These are phyloP conservation scores for Lagodon rhomboides DNA, from an alignment of 2,797 vertebrate genomes.

Conservation along the genomic window DNA sequence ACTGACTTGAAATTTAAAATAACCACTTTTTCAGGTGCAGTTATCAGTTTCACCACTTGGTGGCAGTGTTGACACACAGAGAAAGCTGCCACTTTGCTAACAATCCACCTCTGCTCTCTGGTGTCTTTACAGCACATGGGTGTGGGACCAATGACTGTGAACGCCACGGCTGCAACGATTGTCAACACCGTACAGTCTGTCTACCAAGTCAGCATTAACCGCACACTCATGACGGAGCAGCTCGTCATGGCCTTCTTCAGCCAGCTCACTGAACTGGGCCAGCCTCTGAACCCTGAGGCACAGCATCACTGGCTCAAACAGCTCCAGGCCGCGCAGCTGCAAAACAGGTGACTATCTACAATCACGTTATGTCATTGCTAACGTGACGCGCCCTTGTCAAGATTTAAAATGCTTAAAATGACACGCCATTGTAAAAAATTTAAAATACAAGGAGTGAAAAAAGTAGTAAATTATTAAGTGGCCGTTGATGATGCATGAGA, in stretches of 20 bases:
- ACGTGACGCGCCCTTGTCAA: not conserved
- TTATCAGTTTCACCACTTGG: constrained; percentile 70
- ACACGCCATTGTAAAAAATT: not conserved
- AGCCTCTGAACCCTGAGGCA: constrained; percentile 58
- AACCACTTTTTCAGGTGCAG: not conserved
- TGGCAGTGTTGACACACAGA: constrained; percentile 75
- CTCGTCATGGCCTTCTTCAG: constrained; percentile 54
- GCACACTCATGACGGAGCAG: constrained; percentile 44
- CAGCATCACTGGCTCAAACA: constrained; percentile 61
- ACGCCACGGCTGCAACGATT: constrained; percentile 70
- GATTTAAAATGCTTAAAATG: constrained; percentile 2
- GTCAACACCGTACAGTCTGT: constrained; percentile 66
- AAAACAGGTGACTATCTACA: constrained; percentile 76
- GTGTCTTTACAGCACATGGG: constrained; percentile 68
- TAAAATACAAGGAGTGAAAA: not conserved
- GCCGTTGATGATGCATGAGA: constrained; percentile 13
- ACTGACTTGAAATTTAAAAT: not conserved
- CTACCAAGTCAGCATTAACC: constrained; percentile 70
- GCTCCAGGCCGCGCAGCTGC: constrained; percentile 66
- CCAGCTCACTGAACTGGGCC: constrained; percentile 48
- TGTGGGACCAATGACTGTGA: constrained; percentile 58
- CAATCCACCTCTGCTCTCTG: constrained; percentile 33
- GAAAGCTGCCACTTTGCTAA: constrained; percentile 19
- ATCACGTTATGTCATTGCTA: constrained; percentile 1
- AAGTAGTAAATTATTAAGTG: constrained; percentile 5